Evolutionary conservation across 2,888 invertebrate genomes (phyloP), one percentile per base, ranked within the genome.

Genomic region (Stenodema calcarata): DNA sequence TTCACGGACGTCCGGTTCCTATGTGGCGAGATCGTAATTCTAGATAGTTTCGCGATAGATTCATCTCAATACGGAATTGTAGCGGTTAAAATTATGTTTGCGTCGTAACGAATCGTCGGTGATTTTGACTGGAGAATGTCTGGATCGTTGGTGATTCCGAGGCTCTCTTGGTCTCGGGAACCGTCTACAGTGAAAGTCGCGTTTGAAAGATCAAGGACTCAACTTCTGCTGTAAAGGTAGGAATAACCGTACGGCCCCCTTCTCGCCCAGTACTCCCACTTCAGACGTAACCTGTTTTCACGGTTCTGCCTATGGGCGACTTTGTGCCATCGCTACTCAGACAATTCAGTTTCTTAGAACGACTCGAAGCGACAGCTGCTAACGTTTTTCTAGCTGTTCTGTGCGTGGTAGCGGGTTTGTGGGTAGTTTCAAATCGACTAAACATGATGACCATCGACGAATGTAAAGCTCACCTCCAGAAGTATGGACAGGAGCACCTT

Each of bases 401-500:
- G 73, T 75, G 84, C 47, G 84, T 84, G 18, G 18, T 69, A 35
- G 44, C 30, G 35, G 84, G 42, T 41, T 14, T 84, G 28, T 84
- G 70, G 82, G 23, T 82, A 16, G 80, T 80, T 62, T 82, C 82
- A 18, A 28, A 41, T 54, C 70, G 70, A 1, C 75, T 7, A 28
- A 47, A 82, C 12, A 89, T 89, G 89, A 88, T 88, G 23, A 91
- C 92, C 89, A 92, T 92, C 90, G 93, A 93, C 89, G 92, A 91
- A 89, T 90, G 94, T 87, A 91, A 91, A 88, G 91, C 92, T 88
- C 91, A 92, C 75, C 92, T 96, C 88, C 91, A 91, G 79, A 91
- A 93, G 89, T 94, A 94, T 91, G 94, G 94, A 86, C 98, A 98
- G 92, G 94, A 95, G 88, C 97, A 98, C 90, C 92, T 98, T 89